A percentile compares a stretch with the other conserved stretches of the same genome.
These are phyloP conservation scores for Agrochola lota DNA, from an alignment of 2,888 invertebrate species.

Conservation along the genomic window DNA sequence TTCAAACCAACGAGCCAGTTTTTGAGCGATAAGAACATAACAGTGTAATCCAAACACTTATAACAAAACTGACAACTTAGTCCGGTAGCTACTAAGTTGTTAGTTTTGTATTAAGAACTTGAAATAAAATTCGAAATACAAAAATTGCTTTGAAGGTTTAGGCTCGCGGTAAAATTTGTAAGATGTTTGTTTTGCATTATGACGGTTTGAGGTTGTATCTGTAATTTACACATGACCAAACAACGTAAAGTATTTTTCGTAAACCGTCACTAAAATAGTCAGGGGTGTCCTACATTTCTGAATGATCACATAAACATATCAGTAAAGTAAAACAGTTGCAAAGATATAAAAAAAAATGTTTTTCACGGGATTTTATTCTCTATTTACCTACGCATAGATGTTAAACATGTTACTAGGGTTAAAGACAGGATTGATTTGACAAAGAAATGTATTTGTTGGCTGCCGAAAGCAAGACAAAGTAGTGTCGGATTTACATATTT, in stretches of 20 bases:
- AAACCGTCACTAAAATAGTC: not conserved
- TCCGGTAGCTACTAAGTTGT: not conserved
- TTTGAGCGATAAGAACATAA: too few relatives aligned
- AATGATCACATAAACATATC: conserved; percentile 17
- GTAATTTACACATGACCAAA: conserved; percentile 3
- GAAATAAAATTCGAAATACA: not conserved
- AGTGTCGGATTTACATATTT: conserved; percentile 45
- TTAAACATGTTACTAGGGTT: conserved; percentile 47
- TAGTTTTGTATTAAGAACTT: not conserved
- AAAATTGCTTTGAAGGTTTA: not conserved
- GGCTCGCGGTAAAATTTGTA: not conserved
- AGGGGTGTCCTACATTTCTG: conserved; percentile 19
- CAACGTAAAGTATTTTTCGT: not conserved
- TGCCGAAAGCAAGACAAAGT: conserved; percentile 54
- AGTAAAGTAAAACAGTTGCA: conserved; percentile 19
- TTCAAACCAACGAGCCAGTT: too few relatives aligned
- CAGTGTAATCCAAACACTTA: too few relatives aligned
- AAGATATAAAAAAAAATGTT: conserved; percentile 37
- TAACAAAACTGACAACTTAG: not conserved
- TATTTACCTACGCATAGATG: conserved; percentile 25
- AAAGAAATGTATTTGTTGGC: conserved; percentile 59
- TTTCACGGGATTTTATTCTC: too few relatives aligned
- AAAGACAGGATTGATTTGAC: conserved; percentile 56
- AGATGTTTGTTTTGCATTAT: not conserved
- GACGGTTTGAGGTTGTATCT: not conserved